phyloP scores from a whole-genome alignment of 1,140 invertebrate species.

The Trachelipus rathkii region DNA sequence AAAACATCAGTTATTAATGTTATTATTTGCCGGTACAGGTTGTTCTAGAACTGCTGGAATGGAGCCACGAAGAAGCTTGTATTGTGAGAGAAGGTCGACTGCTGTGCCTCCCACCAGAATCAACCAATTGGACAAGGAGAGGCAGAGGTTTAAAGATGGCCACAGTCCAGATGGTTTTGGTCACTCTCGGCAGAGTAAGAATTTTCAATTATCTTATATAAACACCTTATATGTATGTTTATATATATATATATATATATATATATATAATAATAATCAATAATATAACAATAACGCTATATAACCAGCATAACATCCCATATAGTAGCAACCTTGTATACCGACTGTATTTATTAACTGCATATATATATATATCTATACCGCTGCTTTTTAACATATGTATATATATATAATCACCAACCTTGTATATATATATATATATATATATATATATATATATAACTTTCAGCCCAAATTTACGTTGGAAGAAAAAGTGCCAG shows the following conservation, averaged over 20 bases:
- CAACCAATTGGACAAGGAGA: conserved; percentile 78
- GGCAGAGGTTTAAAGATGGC: conserved; percentile 80
- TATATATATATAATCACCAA: too few species aligned
- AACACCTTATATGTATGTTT: too few species aligned
- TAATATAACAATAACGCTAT: too few species aligned
- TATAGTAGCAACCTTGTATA: too few species aligned
- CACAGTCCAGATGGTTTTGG: conserved; percentile 77
- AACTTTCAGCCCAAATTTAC: conserved; percentile 26
- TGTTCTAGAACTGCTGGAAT: conserved; percentile 85
- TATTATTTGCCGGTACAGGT: conserved; percentile 56
- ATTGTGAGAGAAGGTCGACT: conserved; percentile 83
- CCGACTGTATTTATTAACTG: too few species aligned
- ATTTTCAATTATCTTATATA: background rate
- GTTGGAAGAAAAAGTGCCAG: conserved; percentile 54
- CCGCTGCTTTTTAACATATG: too few species aligned
- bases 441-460: background rate
- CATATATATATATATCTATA: too few species aligned
- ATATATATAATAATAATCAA: too few species aligned
- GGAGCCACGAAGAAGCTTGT: conserved; percentile 78
- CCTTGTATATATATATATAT: too few species aligned
- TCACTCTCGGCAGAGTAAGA: conserved; percentile 58
- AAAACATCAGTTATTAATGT: too few species aligned
- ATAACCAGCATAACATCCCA: too few species aligned
- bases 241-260: too few species aligned
- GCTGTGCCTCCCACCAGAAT: conserved; percentile 76